Conservation (phyloP, 2,113 vertebrate species). For the Pleuronectes platessa region DNA sequence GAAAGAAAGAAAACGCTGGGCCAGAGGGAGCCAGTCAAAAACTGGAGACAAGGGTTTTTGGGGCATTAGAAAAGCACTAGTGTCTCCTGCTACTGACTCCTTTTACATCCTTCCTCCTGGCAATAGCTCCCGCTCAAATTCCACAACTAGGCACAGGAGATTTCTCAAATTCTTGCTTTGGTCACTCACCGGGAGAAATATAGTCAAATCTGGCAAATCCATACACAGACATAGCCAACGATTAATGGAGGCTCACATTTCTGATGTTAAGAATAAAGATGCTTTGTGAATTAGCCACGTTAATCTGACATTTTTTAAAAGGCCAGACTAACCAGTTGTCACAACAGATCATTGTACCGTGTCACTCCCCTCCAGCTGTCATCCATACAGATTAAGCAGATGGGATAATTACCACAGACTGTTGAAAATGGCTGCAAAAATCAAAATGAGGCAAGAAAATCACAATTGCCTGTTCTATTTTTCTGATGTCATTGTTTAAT, state of each 20-base stretch:
- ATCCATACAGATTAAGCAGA: conserved; percentile 17
- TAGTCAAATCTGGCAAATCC: conserved; percentile 32
- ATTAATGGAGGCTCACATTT: conserved; percentile 9
- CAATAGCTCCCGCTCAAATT: conserved; percentile 55
- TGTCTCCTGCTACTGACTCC: conserved; percentile 44
- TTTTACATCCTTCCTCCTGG: conserved; percentile 73
- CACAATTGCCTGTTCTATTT: not conserved
- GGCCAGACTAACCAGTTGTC: not conserved
- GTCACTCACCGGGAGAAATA: conserved; percentile 60
- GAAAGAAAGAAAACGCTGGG: conserved; percentile 36
- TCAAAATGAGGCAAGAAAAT: not conserved
- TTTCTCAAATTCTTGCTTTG: conserved; percentile 78
- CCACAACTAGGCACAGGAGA: conserved; percentile 74
- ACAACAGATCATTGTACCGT: not conserved
- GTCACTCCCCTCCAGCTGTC: conserved; percentile 9
- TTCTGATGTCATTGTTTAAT: conserved; percentile 1
- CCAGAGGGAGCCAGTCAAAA: conserved; percentile 7
- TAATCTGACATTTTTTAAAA: not conserved
- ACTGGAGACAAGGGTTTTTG: not conserved
- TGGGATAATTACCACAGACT: conserved; percentile 22
- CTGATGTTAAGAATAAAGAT: not conserved
- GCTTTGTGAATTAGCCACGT: conserved; percentile 2
- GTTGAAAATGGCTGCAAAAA: conserved; percentile 11
- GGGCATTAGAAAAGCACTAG: not conserved
- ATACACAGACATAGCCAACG: conserved; percentile 15